Base-by-base conservation (phyloP, 1,140 invertebrate genomes). In the Scaptomyza pallida region DNA sequence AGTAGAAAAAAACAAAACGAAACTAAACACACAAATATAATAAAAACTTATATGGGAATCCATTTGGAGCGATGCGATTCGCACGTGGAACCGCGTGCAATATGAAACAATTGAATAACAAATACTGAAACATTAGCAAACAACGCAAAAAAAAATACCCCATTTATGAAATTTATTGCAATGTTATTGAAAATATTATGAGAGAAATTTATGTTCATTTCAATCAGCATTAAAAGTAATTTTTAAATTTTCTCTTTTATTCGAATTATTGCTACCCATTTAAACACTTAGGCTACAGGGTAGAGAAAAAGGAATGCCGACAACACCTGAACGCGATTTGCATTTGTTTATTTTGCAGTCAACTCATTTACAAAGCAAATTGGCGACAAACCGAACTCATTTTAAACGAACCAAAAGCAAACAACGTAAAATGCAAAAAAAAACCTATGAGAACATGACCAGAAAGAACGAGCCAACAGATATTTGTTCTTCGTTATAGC, bases 331-430 rank as follows among this genome's bases (percentile, higher is more conserved):
- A 43, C n/a, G 33, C 15, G 12, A 64, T 64, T 64, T 64, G 43
- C 61, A 64, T 64, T 47, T 44, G 23, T 30, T 44, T 47, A 57
- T 65, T 65, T 40, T 40, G 23, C 52, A 65, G 23, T 21, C 12
- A 59, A 13, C 43, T 47, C 56, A 65, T 65, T 56, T 40, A 37
- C 61, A 45, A 55, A 16, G 43, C 61, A 47, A 64, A 64, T 55
- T 55, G 51, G 26, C 50, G 40, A 63, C 19, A 64, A 26, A 5
- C n/a, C 15, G 13, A 40, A 21, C 8, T 9, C 33, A 47, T 13
- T 57, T 35, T 9, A 13, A 33, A 2, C 17, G 16, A 41, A 5
- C 35, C 19, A 8, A 35, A 54, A 45, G 13, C 3, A 6, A 37
- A 35, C 30, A 51, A 51, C 15, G 10, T 2, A 16, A 51, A 51